These are phyloP conservation scores for Agrochola litura DNA, from an alignment of 2,888 invertebrate genomes.

Conservation along the genomic window DNA sequence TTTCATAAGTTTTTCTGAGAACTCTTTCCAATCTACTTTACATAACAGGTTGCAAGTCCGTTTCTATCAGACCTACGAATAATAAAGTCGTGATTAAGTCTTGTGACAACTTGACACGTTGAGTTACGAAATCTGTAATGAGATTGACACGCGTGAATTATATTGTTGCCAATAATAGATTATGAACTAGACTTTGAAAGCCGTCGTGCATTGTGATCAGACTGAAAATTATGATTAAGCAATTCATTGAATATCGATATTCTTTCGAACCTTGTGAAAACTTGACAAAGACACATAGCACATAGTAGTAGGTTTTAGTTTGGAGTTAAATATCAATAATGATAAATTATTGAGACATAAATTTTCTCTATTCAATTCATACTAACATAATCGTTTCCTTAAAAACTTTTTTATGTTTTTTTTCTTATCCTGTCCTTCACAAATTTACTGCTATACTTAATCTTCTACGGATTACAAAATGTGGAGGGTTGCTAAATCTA, in stretches of 20 bases:
- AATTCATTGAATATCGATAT: not conserved
- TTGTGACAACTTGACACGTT: constrained; percentile 50
- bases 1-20: not conserved
- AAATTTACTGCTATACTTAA: not conserved
- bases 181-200: constrained; percentile 38
- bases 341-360: not conserved
- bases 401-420: not conserved
- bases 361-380: not conserved
- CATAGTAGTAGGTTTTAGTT: not conserved
- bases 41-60: constrained; percentile 14
- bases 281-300: not conserved
- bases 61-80: constrained; percentile 10
- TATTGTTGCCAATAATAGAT: constrained; percentile 42
- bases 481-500: not conserved
- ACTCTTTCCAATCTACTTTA: constrained; percentile 2
- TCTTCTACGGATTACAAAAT: not conserved
- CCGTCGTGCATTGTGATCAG: constrained; percentile 10
- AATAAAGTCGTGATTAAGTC: constrained; percentile 50
- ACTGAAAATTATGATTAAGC: not conserved
- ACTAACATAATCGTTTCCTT: not conserved
- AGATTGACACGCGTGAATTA: constrained; percentile 58
- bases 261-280: not conserved
- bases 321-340: not conserved
- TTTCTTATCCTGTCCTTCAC: not conserved
- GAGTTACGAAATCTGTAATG: constrained; percentile 45